These are phyloP conservation scores for Tribolium madens DNA, from an alignment of 1,140 invertebrate genomes.

Conservation along the genomic window DNA sequence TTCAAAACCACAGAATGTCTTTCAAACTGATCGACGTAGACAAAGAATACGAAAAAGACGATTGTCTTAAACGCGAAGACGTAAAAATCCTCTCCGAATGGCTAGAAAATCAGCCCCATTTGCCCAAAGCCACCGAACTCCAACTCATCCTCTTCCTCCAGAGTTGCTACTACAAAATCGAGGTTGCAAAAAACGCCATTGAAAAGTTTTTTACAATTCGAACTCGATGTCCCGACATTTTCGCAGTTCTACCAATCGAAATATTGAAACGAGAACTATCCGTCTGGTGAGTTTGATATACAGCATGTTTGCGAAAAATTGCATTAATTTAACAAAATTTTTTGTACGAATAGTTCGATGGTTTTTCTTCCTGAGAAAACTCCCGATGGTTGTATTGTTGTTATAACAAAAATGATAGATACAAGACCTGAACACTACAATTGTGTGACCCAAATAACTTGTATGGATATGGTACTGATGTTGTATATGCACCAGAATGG, in stretches of 20 bases:
- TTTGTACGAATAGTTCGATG: slow-evolving; percentile 46
- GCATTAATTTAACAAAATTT: not conserved
- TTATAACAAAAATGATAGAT: slow-evolving; percentile 69
- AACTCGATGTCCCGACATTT: slow-evolving; percentile 72
- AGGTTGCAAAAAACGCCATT: slow-evolving; percentile 72
- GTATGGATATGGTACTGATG: slow-evolving; percentile 72
- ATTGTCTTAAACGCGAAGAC: slow-evolving; percentile 39
- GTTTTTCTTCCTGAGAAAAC: slow-evolving; percentile 67
- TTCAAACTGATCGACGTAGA: slow-evolving; percentile 4
- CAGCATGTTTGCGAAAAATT: too few species aligned
- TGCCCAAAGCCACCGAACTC: slow-evolving; percentile 64
- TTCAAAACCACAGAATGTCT: not conserved
- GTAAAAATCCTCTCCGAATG: slow-evolving; percentile 44
- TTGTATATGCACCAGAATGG: slow-evolving; percentile 68
- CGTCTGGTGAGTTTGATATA: slow-evolving; percentile 67
- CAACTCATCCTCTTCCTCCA: slow-evolving; percentile 73
- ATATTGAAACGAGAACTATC: slow-evolving; percentile 66
- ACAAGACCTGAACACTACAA: slow-evolving; percentile 71
- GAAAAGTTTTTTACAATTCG: slow-evolving; percentile 73
- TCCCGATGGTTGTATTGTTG: slow-evolving; percentile 69
- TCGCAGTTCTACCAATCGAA: slow-evolving; percentile 58
- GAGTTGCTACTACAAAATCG: slow-evolving; percentile 72
- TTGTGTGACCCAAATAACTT: slow-evolving; percentile 67
- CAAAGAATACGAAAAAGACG: slow-evolving; percentile 46
- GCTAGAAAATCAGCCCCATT: slow-evolving; percentile 45